A percentile compares a stretch with the other conserved stretches of the same genome.
Evolutionary conservation across 2,888 invertebrate species (phyloP).

Genomic region (Harmothoe impar): DNA sequence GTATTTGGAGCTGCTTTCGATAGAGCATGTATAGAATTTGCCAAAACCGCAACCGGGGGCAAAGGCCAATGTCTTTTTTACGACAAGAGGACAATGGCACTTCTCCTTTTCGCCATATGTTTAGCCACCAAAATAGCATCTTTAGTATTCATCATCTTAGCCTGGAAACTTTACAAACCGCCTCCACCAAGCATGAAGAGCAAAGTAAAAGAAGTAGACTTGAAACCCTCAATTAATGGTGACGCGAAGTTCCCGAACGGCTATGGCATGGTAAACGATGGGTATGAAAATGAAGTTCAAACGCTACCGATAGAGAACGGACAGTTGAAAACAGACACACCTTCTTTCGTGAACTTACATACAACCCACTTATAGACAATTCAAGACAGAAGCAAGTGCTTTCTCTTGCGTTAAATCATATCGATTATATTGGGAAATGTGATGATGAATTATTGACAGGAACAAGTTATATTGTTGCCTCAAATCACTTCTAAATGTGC

Average conservation of each 20-base stretch:
- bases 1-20: constrained; percentile 40
- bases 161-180: constrained; percentile 62
- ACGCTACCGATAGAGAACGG: no score
- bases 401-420: no score
- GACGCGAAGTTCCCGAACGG: background rate
- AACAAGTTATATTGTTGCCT: no score
- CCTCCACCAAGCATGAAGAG: background rate
- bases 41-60: background rate
- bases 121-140: background rate
- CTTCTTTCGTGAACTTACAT: no score
- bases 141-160: constrained; percentile 30
- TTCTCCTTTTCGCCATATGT: constrained; percentile 8
- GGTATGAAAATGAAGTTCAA: background rate
- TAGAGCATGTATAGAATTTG: background rate
- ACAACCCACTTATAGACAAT: no score
- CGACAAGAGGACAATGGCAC: constrained; percentile 38
- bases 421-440: no score
- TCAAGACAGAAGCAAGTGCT: no score
- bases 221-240: background rate
- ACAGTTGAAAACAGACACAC: no score
- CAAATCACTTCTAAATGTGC: no score
- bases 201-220: background rate
- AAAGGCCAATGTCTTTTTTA: constrained; percentile 47
- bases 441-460: no score
- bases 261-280: background rate